Evolutionary conservation across 2,888 invertebrate species (phyloP).

Genomic region (Clepsis dumicolana): DNA sequence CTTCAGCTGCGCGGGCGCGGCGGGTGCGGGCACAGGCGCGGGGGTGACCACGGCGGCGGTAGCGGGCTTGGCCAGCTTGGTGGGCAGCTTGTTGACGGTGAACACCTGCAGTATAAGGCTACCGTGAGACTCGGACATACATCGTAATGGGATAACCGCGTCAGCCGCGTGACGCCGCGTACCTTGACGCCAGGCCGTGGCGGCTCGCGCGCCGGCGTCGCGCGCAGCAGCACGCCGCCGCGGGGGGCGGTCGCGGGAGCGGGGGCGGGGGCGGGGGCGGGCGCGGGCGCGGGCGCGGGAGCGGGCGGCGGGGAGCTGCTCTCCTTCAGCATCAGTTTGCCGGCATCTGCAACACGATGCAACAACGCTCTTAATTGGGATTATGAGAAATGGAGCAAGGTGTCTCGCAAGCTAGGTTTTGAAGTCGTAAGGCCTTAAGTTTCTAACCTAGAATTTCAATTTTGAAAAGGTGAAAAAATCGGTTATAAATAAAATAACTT

Average conservation of each 20-base stretch:
- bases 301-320: conserved; percentile 52
- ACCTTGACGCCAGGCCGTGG: conserved; percentile 63
- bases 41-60: conserved; percentile 46
- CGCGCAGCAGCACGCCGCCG: conserved; percentile 56
- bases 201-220: conserved; percentile 59
- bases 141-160: no score
- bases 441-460: no score
- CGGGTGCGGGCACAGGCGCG: conserved; percentile 46
- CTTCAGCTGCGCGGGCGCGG: conserved; percentile 50
- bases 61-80: conserved; percentile 18
- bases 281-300: conserved; percentile 9
- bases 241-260: conserved; percentile 3
- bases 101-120: conserved; percentile 50
- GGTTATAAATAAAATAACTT: no score
- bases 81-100: conserved; percentile 59
- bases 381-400: no score
- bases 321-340: conserved; percentile 90
- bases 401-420: no score
- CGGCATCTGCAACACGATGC: conserved; percentile 87
- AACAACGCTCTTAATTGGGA: no score
- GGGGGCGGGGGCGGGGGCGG: conserved; percentile 28
- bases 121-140: no score
- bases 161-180: no score
- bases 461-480: no score
- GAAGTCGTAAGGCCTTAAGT: no score